Base-by-base conservation (phyloP, 1,140 invertebrate species). In the Sesamia nonagrioides region DNA sequence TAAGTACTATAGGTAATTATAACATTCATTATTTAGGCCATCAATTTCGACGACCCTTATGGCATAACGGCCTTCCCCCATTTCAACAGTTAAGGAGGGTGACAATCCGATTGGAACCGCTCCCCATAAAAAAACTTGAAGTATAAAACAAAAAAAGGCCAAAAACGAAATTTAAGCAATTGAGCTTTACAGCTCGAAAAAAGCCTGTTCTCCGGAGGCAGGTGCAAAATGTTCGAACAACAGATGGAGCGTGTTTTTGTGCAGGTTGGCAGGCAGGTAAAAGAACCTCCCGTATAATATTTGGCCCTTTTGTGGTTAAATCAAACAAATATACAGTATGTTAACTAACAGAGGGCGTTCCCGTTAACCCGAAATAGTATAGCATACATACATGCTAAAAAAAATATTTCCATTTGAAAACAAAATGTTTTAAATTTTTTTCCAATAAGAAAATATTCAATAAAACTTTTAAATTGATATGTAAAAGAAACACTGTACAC, bases 141-240 rank as follows among this genome's bases (percentile, higher is more conserved):
- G 11, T 8, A n/a, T 9, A 61, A 74, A 37, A 48, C 18, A 27
- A 37, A 21, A 18, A 48, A 18, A 5, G 9, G n/a, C n/a, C 15
- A 35, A 45, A 60, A 21, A 61, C n/a, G 11, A 17, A 60, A 35
- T 21, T 40, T 21, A 9, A 3, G 37, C 45, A 60, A 73, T 73
- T 60, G 33, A 61, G 11, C 21, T 21, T 48, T 58, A 52, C 52
- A 58, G 63, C 74, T 54, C 56, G 63, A 58, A 77, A 80, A 77
- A 77, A 82, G 76, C 77, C 78, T 79, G 74, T 81, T 88, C 77
- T 54, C 52, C 71, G 72, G 69, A 74, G 79, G 86, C 91, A 93
- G 91, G 91, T 93, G 91, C 87, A 89, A 88, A 88, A 84, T 80
- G 80, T 85, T 81, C 81, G 82, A 87, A 86, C 86, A 84, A 87